Evolutionary conservation across 2,888 invertebrate species (phyloP).

Genomic region (Linnaemya vulpina): DNA sequence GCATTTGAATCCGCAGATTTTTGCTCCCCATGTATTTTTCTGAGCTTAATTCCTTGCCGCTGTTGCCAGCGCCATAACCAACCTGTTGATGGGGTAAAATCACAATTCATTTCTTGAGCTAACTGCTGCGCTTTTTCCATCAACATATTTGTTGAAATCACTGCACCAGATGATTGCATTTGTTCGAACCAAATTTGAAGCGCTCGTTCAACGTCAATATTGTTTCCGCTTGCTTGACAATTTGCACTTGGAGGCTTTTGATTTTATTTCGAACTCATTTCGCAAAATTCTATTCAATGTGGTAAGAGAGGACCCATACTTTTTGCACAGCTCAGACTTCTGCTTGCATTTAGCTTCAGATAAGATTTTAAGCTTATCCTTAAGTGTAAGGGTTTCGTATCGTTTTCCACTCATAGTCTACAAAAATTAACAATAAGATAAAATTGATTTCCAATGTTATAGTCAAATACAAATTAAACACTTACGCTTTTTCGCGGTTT

Average conservation of each 20-base stretch:
- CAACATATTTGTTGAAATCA: constrained; percentile 58
- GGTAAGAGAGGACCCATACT: constrained; percentile 53
- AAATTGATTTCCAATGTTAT: constrained; percentile 47
- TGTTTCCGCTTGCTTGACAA: constrained; percentile 62
- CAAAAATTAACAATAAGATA: constrained; percentile 58
- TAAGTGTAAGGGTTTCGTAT: constrained; percentile 60
- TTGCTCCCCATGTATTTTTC: constrained; percentile 59
- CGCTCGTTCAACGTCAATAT: constrained; percentile 59
- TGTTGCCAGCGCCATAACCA: constrained; percentile 60
- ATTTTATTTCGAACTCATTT: constrained; percentile 50
- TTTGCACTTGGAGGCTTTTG: constrained; percentile 58
- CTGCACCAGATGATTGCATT: constrained; percentile 60
- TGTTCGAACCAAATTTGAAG: constrained; percentile 61
- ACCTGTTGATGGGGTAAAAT: constrained; percentile 60
- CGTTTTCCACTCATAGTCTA: constrained; percentile 54
- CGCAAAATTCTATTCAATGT: constrained; percentile 59
- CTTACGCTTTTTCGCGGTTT: not conserved
- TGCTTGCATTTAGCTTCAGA: constrained; percentile 58
- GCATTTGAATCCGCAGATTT: constrained; percentile 60
- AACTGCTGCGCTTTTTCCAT: constrained; percentile 58
- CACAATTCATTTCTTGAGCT: constrained; percentile 57
- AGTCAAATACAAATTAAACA: constrained; percentile 60
- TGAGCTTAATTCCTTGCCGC: constrained; percentile 60
- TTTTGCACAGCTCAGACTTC: constrained; percentile 59
- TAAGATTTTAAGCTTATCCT: constrained; percentile 61